Evolutionary conservation across 2,888 invertebrate genomes (phyloP), one percentile per base, ranked within the genome.

Genomic region (Drosophila austrosaltans): DNA sequence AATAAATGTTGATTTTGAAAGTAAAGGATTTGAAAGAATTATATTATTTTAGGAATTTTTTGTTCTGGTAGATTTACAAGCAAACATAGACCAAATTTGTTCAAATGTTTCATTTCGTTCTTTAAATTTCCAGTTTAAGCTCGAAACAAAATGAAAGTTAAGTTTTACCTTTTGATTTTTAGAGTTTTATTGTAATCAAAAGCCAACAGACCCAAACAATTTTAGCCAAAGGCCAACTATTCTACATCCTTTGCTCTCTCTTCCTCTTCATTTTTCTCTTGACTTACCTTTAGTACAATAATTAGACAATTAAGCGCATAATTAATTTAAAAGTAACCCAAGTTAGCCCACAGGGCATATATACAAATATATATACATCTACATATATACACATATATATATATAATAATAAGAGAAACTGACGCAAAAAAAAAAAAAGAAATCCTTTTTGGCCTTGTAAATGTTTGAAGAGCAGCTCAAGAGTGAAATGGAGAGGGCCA

Each of bases 241-340:
- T 53, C 7, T 36, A 6, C n/a, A 16, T 6, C 40, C 22, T 3
- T 25, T 12, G 53, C 30, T 36, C 22, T 5, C 25, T 36, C 16
- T 30, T 36, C 48, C 30, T 8, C 36, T 36, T 36, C 39, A 22
- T 32, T 20, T 65, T 60, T 39, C 42, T 44, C 56, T 59, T 63
- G 63, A 25, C 48, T 48, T 25, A 48, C 48, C 48, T 48, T 57
- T 66, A 30, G 30, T 60, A 57, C 69, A 75, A 77, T 88, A 82
- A 84, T 87, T 82, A 76, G 74, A 79, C 81, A 82, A 88, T 87
- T 84, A 81, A 76, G 70, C 72, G 72, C 75, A 82, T 84, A 87
- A 88, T 87, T 87, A 82, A 88, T 82, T 83, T 79, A 72, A 83
- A 81, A 76, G 70, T 69, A 75, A 71, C 67, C 69, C 69, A 58